phyloP scores from a whole-genome alignment of 2,888 invertebrate genomes.

The Tridacna crocea region DNA sequence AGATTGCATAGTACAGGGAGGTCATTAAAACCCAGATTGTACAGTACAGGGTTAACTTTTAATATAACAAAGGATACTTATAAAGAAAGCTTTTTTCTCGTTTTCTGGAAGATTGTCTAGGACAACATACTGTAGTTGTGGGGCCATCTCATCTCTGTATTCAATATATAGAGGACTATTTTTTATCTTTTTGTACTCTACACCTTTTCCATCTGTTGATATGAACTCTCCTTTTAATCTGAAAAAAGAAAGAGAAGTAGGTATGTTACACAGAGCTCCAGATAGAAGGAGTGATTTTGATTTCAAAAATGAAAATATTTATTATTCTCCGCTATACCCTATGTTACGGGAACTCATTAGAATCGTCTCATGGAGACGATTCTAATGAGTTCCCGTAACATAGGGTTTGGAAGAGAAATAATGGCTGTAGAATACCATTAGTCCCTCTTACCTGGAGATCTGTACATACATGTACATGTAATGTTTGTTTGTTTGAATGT shows the following conservation, averaged over 20 bases:
- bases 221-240: conserved; percentile 78
- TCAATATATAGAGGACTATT: conserved; percentile 68
- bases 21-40: too few species aligned
- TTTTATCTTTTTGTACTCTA: conserved; percentile 71
- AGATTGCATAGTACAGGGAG: too few species aligned
- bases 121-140: conserved; percentile 66
- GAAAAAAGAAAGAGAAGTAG: conserved; percentile 40
- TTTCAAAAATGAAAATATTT: too few species aligned
- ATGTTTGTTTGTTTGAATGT: too few species aligned
- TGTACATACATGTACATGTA: too few species aligned
- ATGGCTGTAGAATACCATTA: too few species aligned
- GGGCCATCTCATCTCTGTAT: conserved; percentile 64
- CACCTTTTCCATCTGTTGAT: conserved; percentile 70
- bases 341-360: neutral
- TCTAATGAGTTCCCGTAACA: neutral
- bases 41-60: too few species aligned
- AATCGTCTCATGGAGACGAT: neutral
- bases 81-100: conserved; percentile 81
- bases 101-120: conserved; percentile 69
- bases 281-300: neutral
- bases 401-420: neutral
- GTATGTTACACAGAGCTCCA: neutral
- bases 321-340: neutral
- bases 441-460: too few species aligned
- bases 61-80: conserved; percentile 82